Evolutionary conservation across 2,113 vertebrate genomes (phyloP).

Genomic region (Azemiops feae): DNA sequence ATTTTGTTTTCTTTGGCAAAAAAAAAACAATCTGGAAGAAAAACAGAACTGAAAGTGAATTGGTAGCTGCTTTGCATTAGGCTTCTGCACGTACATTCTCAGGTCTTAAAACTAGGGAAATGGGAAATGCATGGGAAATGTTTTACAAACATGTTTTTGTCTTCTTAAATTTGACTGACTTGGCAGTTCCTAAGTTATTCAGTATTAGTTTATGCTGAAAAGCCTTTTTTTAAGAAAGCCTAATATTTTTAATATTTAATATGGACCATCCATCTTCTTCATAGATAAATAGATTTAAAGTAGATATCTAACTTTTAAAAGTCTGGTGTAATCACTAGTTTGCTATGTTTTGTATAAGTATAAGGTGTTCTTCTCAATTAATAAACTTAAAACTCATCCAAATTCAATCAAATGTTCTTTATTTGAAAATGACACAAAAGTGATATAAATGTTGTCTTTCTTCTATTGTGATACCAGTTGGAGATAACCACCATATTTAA

Average conservation of each 20-base stretch:
- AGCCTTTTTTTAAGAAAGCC: not conserved
- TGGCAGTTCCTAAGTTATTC: not conserved
- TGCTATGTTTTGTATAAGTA: not conserved
- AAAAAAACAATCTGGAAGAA: conserved; percentile 23
- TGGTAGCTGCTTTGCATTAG: not conserved
- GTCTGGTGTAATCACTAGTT: not conserved
- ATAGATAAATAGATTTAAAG: not conserved
- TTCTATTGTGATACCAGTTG: not conserved
- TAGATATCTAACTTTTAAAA: not conserved
- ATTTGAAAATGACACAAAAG: not conserved
- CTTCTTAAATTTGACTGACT: not conserved
- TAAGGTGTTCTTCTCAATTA: not conserved
- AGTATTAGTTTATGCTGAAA: not conserved
- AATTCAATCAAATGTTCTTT: not conserved
- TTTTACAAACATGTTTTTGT: not conserved
- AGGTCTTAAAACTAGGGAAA: not conserved
- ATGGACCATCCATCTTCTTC: not conserved
- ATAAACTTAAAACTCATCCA: not conserved
- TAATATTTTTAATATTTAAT: not conserved
- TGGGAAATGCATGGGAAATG: not conserved
- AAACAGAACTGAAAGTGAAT: conserved; percentile 9
- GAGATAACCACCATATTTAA: not conserved
- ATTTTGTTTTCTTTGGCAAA: conserved; percentile 31
- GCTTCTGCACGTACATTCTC: not conserved
- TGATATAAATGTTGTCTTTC: not conserved